A percentile compares a stretch with the other conserved stretches of the same genome.
These are phyloP conservation scores for Philaethria dido DNA, from an alignment of 2,888 invertebrate genomes.

Conservation along the genomic window DNA sequence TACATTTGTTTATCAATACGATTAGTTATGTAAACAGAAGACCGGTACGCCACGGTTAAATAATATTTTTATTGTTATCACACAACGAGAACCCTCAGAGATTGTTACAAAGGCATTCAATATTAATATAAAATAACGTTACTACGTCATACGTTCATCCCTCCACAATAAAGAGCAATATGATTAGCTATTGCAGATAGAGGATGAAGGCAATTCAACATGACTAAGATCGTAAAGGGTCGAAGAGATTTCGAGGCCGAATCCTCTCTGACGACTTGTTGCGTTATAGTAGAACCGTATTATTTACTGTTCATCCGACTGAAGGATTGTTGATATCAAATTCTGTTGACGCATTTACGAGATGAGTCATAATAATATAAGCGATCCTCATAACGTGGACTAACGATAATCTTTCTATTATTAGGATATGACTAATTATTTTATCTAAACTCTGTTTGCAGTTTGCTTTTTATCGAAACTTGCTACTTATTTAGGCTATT, in stretches of 20 bases:
- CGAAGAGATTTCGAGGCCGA: conserved; percentile 50
- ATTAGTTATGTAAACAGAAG: conserved; percentile 19
- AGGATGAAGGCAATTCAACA: conserved; percentile 14
- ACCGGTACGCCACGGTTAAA: neutral
- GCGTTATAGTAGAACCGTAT: conserved; percentile 54
- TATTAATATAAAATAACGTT: conserved; percentile 13
- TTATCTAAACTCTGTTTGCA: neutral
- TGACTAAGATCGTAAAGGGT: conserved; percentile 57
- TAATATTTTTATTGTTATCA: neutral
- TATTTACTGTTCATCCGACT: conserved; percentile 55
- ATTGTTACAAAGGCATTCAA: neutral
- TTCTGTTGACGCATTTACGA: conserved; percentile 14
- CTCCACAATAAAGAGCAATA: conserved; percentile 24
- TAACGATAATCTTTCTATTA: conserved; percentile 11
- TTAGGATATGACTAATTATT: conserved; percentile 12
- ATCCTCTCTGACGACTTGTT: conserved; percentile 68
- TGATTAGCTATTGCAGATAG: conserved; percentile 28
- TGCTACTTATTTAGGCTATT: no score
- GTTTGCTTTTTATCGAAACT: neutral
- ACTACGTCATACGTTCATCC: conserved; percentile 41
- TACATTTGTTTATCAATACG: conserved; percentile 34
- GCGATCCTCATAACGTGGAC: conserved; percentile 16
- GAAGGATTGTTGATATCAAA: conserved; percentile 14
- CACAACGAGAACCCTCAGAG: neutral
- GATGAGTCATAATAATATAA: conserved; percentile 25